Base-by-base conservation (phyloP, 2,888 invertebrate genomes). In the Deilephila porcellus region DNA sequence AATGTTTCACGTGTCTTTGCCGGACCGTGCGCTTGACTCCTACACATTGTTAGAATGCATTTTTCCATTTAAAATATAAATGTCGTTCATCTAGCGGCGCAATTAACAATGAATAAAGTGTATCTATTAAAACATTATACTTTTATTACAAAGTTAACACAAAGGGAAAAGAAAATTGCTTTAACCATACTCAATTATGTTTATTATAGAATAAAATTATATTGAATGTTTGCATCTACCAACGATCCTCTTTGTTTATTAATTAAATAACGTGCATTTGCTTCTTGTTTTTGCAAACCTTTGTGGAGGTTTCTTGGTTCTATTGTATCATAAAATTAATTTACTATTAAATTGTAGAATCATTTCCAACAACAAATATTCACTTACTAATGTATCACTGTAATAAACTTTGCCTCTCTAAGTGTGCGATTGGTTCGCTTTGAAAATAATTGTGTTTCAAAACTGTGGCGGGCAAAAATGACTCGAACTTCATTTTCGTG, bases 1-100 rank as follows among this genome's bases (percentile, higher is more conserved):
- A 67, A 67, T 67, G 52, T 45, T 52, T 11, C 67, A 52, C 52
- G 52, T 52, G 52, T 67, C 25, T 67, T 67, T 29, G 45, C 25
- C 52, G 7, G 25, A 67, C 67, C 25, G 17, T 67, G 67, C 20
- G 67, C 17, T 52, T 52, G 67, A 56, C 37, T n/a, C 67, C 52
- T 14, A 25, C 45, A 45, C 25, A 25, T 45, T 25, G 25, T 25
- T 67, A 25, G 45, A 37, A 1, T 25, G 64, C 11, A 45, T 19
- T 45, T 45, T 45, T 64, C 20, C 14, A 45, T 64, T 64, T 20
- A 64, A 37, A 20, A 20, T 20, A 63, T 37, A 63, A 63, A 37
- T n/a, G n/a, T 25, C 6, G 17, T 3, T 67, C 17, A 67, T 25
- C 20, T 7, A 4, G 20, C 37, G 11, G 11, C 11, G 45, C 67